Evolutionary conservation across 2,797 vertebrate species (phyloP).

Genomic region (Peromyscus melanophrys): DNA sequence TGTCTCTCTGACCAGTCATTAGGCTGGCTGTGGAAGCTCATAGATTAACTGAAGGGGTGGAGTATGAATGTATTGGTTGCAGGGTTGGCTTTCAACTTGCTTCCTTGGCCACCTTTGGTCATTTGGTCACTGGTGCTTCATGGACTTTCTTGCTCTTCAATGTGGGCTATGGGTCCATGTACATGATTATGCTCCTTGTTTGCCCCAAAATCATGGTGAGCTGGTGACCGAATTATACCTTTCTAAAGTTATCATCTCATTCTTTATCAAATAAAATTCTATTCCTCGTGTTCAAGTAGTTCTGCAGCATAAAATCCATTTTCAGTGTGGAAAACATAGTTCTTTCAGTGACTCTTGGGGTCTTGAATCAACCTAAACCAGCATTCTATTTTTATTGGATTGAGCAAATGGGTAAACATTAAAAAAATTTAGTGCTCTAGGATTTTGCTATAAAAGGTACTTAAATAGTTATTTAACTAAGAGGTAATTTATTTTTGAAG

Average conservation of each 20-base stretch:
- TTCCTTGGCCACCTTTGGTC: constrained; percentile 34
- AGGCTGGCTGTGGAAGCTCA: not conserved
- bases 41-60: not conserved
- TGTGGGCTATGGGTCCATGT: not conserved
- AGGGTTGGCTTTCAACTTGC: not conserved
- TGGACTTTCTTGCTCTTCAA: constrained; percentile 48
- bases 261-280: not conserved
- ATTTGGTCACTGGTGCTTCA: not conserved
- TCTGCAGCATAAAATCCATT: not conserved
- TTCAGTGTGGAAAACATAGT: not conserved
- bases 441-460: not conserved
- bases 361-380: not conserved
- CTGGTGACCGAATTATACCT: not conserved
- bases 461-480: constrained; percentile 26
- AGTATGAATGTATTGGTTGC: not conserved
- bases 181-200: constrained; percentile 4
- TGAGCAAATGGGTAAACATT: constrained; percentile 15
- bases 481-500: constrained; percentile 8
- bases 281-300: not conserved
- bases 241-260: constrained; percentile 35
- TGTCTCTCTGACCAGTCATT: not conserved
- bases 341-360: not conserved
- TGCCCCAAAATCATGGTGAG: not conserved
- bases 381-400: not conserved
- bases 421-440: constrained; percentile 8